Percentiles rank a stretch among this genome's conserved stretches.
phyloP scores from a whole-genome alignment of 2,797 vertebrate genomes.

The Melanotaenia nigrans region DNA sequence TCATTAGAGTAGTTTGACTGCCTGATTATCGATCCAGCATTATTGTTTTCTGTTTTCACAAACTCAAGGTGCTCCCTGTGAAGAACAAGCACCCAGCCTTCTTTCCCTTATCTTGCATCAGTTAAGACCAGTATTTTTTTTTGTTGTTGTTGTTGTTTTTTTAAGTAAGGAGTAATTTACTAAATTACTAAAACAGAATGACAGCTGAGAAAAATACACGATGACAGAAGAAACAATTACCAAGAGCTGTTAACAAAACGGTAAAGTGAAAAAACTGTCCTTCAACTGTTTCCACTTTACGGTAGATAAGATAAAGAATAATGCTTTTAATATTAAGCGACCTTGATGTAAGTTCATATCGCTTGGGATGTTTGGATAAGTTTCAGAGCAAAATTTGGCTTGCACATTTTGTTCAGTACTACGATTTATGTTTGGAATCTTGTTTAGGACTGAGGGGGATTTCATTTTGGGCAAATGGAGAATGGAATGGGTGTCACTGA shows the following conservation, averaged over 20 bases:
- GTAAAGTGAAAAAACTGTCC: conserved; percentile 58
- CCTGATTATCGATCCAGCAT: conserved; percentile 31
- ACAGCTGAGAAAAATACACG: conserved; percentile 52
- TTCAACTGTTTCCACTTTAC: conserved; percentile 68
- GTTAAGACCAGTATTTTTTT: conserved; percentile 37
- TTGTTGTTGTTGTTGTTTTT: conserved; percentile 41
- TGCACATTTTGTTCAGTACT: conserved; percentile 51
- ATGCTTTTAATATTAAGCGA: conserved; percentile 32
- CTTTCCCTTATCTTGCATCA: conserved; percentile 34
- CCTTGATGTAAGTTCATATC: conserved; percentile 28
- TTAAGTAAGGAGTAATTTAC: conserved; percentile 53
- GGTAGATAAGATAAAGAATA: conserved; percentile 58
- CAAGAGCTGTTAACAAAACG: conserved; percentile 62
- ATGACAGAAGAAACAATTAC: conserved; percentile 57
- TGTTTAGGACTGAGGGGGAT: conserved; percentile 34
- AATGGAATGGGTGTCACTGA: conserved; percentile 35
- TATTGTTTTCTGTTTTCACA: conserved; percentile 35
- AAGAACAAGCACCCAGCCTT: conserved; percentile 21
- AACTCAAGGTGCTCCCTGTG: conserved; percentile 12
- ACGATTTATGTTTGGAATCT: conserved; percentile 48
- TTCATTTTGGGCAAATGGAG: conserved; percentile 45
- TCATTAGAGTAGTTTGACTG: conserved; percentile 28
- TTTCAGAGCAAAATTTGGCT: conserved; percentile 38
- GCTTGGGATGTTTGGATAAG: conserved; percentile 51
- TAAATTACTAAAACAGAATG: conserved; percentile 59